phyloP scores from a whole-genome alignment of 2,113 vertebrate species.

The Nothocercus nigrocapillus region DNA sequence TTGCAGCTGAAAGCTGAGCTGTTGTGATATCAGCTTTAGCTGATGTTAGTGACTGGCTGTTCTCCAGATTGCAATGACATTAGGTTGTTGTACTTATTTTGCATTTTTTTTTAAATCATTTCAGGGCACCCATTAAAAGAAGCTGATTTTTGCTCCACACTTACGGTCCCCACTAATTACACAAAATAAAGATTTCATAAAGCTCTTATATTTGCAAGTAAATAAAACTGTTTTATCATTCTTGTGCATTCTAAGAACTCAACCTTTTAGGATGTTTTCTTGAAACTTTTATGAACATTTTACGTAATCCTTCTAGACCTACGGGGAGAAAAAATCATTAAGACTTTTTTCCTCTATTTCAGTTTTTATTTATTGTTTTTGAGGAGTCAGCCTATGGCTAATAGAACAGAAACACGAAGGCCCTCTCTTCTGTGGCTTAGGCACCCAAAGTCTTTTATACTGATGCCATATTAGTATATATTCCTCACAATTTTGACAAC shows the following conservation, averaged over 20 bases:
- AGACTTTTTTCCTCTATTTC: neutral
- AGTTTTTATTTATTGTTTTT: neutral
- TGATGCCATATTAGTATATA: neutral
- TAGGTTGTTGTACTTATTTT: neutral
- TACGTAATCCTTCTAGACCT: neutral
- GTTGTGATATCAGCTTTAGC: neutral
- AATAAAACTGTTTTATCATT: neutral
- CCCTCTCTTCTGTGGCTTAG: neutral
- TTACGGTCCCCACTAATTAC: neutral
- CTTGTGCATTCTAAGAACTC: neutral
- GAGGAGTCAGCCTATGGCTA: neutral
- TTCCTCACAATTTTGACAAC: neutral
- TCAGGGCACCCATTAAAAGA: neutral
- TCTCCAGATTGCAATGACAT: neutral
- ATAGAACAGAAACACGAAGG: neutral
- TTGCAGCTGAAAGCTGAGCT: neutral
- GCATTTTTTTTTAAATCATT: neutral
- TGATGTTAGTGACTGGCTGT: neutral
- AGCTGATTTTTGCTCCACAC: neutral
- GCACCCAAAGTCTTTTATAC: neutral
- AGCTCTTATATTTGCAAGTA: neutral
- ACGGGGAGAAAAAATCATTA: neutral
- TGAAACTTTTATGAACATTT: neutral
- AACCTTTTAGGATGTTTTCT: neutral
- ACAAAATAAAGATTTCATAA: neutral